Evolutionary conservation across 2,797 vertebrate genomes (phyloP).

Genomic region (Pogoniulus pusillus): DNA sequence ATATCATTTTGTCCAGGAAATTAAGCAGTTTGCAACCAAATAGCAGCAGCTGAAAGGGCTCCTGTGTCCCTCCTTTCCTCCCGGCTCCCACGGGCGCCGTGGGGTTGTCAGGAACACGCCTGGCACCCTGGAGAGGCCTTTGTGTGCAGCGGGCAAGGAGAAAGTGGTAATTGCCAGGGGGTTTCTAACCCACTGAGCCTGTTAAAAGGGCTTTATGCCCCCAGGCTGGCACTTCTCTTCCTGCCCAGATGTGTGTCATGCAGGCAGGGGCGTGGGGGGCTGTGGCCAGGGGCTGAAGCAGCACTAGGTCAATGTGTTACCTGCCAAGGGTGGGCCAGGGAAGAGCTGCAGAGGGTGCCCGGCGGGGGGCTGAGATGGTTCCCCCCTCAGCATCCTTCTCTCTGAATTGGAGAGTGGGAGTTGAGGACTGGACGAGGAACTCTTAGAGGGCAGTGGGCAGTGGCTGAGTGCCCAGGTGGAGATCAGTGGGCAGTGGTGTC

Average conservation of each 20-base stretch:
- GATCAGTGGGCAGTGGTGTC: neutral
- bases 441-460: neutral
- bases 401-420: neutral
- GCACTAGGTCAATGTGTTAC: constrained; percentile 59
- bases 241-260: constrained; percentile 48
- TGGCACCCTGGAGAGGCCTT: neutral
- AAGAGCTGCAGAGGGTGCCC: neutral
- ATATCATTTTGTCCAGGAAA: constrained; percentile 63
- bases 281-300: neutral
- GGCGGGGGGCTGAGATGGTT: neutral
- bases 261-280: neutral
- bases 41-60: constrained; percentile 56
- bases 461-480: neutral
- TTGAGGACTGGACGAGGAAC: neutral
- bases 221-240: neutral
- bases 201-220: constrained; percentile 4
- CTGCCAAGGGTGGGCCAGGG: neutral
- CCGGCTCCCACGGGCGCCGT: accelerated
- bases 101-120: constrained; percentile 46
- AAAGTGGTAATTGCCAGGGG: constrained; percentile 42
- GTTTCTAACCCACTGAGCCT: constrained; percentile 58
- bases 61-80: neutral
- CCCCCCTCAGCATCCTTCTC: too few species aligned
- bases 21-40: constrained; percentile 70
- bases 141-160: neutral